These are phyloP conservation scores for Upupa epops DNA, from an alignment of 2,113 vertebrate genomes.

Conservation along the genomic window DNA sequence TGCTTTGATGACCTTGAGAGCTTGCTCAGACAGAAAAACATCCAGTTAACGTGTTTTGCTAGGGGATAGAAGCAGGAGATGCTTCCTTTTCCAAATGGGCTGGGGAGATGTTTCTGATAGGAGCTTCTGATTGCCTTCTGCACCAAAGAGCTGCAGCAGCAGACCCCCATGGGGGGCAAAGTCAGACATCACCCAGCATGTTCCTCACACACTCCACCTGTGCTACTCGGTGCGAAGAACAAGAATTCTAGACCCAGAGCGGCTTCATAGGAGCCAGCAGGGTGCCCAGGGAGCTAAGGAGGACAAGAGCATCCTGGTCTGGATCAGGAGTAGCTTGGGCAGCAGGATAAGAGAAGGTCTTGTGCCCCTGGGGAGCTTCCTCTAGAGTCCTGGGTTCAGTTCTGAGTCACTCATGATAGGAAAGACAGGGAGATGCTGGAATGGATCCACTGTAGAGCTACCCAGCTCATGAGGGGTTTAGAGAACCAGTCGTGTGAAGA, in stretches of 20 bases:
- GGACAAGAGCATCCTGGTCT: too few relatives aligned
- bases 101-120: neutral
- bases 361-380: too few relatives aligned
- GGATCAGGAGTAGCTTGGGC: too few relatives aligned
- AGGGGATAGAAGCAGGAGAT: neutral
- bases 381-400: too few relatives aligned
- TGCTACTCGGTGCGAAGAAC: neutral
- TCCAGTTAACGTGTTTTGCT: neutral
- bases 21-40: neutral
- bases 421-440: too few relatives aligned
- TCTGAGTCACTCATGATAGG: too few relatives aligned
- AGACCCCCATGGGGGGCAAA: neutral
- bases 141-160: neutral
- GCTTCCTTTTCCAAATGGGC: conserved; percentile 21
- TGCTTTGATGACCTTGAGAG: conserved; percentile 59
- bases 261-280: too few relatives aligned
- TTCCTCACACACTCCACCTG: neutral
- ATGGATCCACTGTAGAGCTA: too few relatives aligned
- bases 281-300: too few relatives aligned
- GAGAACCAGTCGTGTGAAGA: too few relatives aligned
- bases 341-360: too few relatives aligned
- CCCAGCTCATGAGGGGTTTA: too few relatives aligned
- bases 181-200: neutral
- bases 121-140: neutral
- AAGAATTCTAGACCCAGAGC: neutral